Evolutionary conservation across 2,113 vertebrate genomes (phyloP).

Genomic region (Pithys albifrons): DNA sequence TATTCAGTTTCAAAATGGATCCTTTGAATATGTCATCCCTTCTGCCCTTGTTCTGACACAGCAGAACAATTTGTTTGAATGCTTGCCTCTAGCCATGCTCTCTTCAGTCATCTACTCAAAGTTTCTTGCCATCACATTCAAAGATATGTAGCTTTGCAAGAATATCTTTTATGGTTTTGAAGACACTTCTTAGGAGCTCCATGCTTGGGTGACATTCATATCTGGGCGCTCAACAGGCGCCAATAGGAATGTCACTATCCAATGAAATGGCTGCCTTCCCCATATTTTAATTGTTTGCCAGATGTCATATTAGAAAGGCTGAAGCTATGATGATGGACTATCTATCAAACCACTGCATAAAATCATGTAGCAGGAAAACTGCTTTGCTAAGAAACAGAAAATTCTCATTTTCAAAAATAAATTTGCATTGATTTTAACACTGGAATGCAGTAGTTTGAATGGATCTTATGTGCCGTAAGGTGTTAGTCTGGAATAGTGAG

Average conservation of each 20-base stretch:
- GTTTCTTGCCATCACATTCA: slow-evolving; percentile 9
- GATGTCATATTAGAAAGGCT: background rate
- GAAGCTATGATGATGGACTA: background rate
- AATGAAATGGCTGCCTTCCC: background rate
- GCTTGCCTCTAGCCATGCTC: background rate
- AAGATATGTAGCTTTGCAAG: slow-evolving; percentile 31
- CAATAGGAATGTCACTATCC: background rate
- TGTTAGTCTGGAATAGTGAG: background rate
- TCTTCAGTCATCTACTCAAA: slow-evolving; percentile 3
- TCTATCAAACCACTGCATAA: background rate
- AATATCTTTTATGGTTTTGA: slow-evolving; percentile 8
- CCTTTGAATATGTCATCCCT: background rate
- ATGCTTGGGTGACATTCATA: background rate
- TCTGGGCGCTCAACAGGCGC: background rate
- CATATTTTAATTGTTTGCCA: background rate
- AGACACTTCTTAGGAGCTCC: background rate
- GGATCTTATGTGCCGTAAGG: background rate
- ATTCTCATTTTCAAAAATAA: background rate
- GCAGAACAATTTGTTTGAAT: slow-evolving; percentile 27
- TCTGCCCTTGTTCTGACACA: slow-evolving; percentile 21
- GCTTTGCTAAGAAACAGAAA: background rate
- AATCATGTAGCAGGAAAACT: background rate
- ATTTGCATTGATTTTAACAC: background rate
- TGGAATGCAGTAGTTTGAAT: background rate
- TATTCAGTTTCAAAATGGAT: background rate